Evolutionary conservation across 2,888 invertebrate species (phyloP), one percentile per base, ranked within the genome.

Genomic region (Zaprionus bogoriensis): DNA sequence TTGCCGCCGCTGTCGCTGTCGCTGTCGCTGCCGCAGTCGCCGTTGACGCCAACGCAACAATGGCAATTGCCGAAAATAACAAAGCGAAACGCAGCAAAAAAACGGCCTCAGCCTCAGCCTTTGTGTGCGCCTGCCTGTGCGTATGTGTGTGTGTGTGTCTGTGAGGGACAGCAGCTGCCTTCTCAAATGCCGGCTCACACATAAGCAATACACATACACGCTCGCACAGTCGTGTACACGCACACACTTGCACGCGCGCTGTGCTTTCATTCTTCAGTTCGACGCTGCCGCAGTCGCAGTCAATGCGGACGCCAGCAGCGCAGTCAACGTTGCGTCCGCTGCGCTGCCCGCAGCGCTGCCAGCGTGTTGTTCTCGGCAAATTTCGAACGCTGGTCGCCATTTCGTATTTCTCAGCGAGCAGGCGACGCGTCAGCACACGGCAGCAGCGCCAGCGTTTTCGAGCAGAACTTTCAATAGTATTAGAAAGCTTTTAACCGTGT

Each of bases 351-450:
- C 52, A 36, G 64, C 63, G 75, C 71, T 71, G 71, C 54, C 51
- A 42, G 52, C 53, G 48, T 46, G 50, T 72, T 76, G 87, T 81
- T 83, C 79, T 79, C 79, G 71, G 67, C 74, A 55, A 79, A 79
- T 52, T 77, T 60, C 50, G 66, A 60, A 67, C 77, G 38, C 67
- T 67, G 59, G 53, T 67, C 72, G 75, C 83, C 72, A 79, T 67
- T 66, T 71, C 75, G 78, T 88, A 89, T 87, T 88, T 82, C 87
- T 74, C 85, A 78, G 74, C 77, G 74, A 87, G 79, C 89, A 80
- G 76, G 87, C 89, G 67, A 89, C 77, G 86, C 89, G 89, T 74
- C 71, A 75, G 84, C 87, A 88, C 74, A 66, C 39, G 58, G 54
- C 41, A 10, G 7, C 17, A 17, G 9, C 10, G 22, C 39, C n/a